Evolutionary conservation across 2,797 vertebrate species (phyloP).

Genomic region (Malurus splendens): DNA sequence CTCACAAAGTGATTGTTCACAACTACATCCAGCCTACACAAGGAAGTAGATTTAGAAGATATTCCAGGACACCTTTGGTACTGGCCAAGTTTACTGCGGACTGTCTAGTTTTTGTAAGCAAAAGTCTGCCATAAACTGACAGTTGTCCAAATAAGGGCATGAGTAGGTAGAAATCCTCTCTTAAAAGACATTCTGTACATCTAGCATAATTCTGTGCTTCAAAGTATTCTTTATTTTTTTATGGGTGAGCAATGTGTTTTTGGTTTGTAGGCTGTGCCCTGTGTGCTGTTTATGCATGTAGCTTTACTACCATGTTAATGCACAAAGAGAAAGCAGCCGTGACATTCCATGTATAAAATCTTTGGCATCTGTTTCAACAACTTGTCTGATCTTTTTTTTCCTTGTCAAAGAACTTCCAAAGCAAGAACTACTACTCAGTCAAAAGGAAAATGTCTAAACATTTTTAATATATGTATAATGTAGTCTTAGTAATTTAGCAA

Average conservation of each 20-base stretch:
- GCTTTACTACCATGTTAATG: constrained; percentile 57
- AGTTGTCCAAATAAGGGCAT: background rate
- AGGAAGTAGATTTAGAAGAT: constrained; percentile 15
- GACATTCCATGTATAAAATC: constrained; percentile 64
- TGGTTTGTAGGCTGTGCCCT: constrained; percentile 47
- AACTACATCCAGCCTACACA: background rate
- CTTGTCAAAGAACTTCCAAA: background rate
- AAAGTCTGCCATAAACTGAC: constrained; percentile 17
- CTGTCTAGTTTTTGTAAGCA: constrained; percentile 21
- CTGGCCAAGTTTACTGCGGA: background rate
- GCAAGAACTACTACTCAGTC: background rate
- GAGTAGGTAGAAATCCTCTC: constrained; percentile 16
- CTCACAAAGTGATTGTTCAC: background rate
- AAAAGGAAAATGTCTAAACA: background rate
- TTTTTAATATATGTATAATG: background rate
- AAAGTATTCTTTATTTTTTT: constrained; percentile 59
- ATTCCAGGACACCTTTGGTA: background rate
- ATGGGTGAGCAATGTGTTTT: constrained; percentile 25
- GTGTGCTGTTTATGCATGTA: constrained; percentile 56
- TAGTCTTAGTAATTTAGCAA: background rate
- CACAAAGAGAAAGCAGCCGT: constrained; percentile 57
- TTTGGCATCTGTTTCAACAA: constrained; percentile 38
- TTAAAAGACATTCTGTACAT: constrained; percentile 30
- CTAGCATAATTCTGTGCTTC: constrained; percentile 37
- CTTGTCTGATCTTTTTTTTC: background rate